phyloP scores from a whole-genome alignment of 2,113 vertebrate genomes.

The Maccullochella peelii region DNA sequence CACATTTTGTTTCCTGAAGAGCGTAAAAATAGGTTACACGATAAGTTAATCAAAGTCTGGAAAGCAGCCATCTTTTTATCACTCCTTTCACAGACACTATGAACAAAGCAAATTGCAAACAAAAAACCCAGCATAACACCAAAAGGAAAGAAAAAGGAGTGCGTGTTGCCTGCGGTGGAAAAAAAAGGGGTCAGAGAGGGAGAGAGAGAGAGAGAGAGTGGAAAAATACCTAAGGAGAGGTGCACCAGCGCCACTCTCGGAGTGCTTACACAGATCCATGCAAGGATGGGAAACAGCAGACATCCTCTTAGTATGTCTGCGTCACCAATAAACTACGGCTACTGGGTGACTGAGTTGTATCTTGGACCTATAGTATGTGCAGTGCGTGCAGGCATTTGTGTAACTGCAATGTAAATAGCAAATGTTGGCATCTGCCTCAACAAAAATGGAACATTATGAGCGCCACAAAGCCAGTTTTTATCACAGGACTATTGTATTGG shows the following conservation, averaged over 20 bases:
- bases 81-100: constrained; percentile 9
- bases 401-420: background rate
- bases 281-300: constrained; percentile 72
- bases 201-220: constrained; percentile 16
- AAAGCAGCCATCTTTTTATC: constrained; percentile 52
- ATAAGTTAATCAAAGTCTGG: constrained; percentile 79
- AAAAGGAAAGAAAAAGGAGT: background rate
- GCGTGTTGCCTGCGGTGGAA: background rate
- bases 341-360: background rate
- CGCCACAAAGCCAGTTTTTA: constrained; percentile 16
- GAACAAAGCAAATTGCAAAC: constrained; percentile 40
- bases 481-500: background rate
- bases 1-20: constrained; percentile 43
- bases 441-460: constrained; percentile 1
- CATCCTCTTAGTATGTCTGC: constrained; percentile 79
- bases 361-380: background rate
- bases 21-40: constrained; percentile 78
- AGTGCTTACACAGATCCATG: constrained; percentile 74
- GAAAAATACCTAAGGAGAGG: constrained; percentile 73
- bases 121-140: background rate
- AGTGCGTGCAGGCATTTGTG: constrained; percentile 1
- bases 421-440: background rate
- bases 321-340: constrained; percentile 57
- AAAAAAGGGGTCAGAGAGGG: constrained; percentile 24
- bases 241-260: constrained; percentile 81